Percentiles rank a stretch among this genome's conserved stretches.
Evolutionary conservation across 2,888 invertebrate genomes (phyloP).

Genomic region (Dromius quadrimaculatus): DNA sequence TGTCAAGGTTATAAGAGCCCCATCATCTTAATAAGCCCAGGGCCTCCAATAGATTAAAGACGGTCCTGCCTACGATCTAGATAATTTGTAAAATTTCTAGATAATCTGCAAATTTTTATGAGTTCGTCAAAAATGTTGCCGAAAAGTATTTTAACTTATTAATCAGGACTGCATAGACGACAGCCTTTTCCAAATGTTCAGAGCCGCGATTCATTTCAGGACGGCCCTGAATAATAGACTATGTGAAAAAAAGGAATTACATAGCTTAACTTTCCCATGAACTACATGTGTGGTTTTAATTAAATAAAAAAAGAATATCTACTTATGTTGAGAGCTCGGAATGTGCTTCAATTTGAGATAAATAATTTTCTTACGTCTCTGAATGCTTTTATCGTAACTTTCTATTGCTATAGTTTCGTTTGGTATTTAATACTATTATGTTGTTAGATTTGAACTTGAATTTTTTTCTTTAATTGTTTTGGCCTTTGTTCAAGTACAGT

Average conservation of each 20-base stretch:
- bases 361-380: constrained; percentile 22
- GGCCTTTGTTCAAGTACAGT: constrained; percentile 16
- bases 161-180: no score
- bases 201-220: no score
- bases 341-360: constrained; percentile 21
- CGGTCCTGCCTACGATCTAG: no score
- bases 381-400: constrained; percentile 7
- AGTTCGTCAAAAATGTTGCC: no score
- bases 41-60: no score
- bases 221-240: no score
- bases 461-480: constrained; percentile 19
- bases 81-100: no score
- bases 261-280: not conserved
- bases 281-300: constrained; percentile 8
- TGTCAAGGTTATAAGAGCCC: no score
- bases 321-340: constrained; percentile 6
- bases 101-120: no score
- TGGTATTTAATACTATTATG: constrained; percentile 2
- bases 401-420: constrained; percentile 7
- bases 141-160: no score
- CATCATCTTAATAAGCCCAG: no score
- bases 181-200: no score
- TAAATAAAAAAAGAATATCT: not conserved
- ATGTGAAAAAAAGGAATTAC: constrained; percentile 7
- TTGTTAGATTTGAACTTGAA: constrained; percentile 8